Evolutionary conservation across 2,113 vertebrate genomes (phyloP).

Genomic region (Anhinga anhinga): DNA sequence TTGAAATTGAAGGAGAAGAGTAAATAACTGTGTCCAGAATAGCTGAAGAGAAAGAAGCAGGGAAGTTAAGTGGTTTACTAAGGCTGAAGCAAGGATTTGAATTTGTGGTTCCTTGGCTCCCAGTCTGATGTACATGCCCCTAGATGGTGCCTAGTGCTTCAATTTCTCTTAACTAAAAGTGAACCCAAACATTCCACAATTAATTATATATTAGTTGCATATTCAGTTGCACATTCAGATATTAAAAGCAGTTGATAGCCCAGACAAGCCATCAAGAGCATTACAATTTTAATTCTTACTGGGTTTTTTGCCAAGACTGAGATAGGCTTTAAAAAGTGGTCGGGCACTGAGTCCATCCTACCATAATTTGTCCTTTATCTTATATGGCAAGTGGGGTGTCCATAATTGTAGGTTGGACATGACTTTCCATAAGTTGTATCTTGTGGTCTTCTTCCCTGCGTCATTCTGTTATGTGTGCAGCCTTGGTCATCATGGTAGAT

Average conservation of each 20-base stretch:
- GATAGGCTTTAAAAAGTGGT: neutral
- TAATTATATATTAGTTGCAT: neutral
- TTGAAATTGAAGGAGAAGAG: neutral
- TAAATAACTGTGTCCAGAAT: neutral
- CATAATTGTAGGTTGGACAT: neutral
- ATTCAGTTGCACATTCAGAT: neutral
- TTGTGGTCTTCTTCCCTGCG: neutral
- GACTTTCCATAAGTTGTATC: neutral
- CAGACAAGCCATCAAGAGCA: neutral
- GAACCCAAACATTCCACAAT: neutral
- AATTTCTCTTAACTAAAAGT: neutral
- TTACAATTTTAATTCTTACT: neutral
- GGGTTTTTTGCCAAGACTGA: neutral
- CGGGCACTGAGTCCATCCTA: neutral
- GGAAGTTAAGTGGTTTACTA: neutral
- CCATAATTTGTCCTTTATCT: neutral
- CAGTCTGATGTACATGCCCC: neutral
- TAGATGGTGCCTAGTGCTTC: neutral
- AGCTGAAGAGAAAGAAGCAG: neutral
- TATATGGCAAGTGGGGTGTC: neutral
- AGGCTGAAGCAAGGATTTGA: neutral
- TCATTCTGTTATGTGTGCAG: neutral
- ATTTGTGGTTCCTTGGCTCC: neutral
- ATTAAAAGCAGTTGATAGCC: neutral
- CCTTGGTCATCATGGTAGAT: neutral